Evolutionary conservation across 1,140 invertebrate genomes (phyloP), one percentile per base, ranked within the genome.

Genomic region (Caerostris darwini): DNA sequence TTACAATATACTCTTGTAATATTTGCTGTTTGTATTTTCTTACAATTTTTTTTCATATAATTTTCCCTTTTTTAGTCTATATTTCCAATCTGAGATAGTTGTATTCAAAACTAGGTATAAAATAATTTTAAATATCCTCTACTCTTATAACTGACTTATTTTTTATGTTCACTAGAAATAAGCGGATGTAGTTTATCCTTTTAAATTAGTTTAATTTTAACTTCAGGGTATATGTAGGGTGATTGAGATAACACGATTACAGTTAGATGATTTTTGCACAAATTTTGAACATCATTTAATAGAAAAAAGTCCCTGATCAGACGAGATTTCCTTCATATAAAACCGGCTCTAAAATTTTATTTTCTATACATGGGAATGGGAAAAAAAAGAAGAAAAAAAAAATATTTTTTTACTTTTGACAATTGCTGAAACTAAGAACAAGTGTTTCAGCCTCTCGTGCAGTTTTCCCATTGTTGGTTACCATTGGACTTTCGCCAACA

Each of bases 391-490:
- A 19, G 6, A 34, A 12, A 19, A 57, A n/a, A 0, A 7, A 8
- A 34, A 17, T 56, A 7, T n/a, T 54, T 12, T 54, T 7, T 57
- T 85, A 34, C 58, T 85, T 85, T 57, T 58, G 54, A 83, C 82
- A 85, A 58, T 85, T 85, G n/a, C 17, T 19, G 57, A 88, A 88
- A 59, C 86, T 61, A 34, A 57, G 69, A 57, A 53, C 69, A 69
- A 71, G 50, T n/a, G 56, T 58, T 57, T 53, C 53, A 17, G 69
- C 54, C 3, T 81, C 17, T 57, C 89, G 89, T 89, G 61, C 7
- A 7, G 87, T 57, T 81, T 81, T 81, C 54, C 56, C 69, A 71
- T 90, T 81, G 89, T 90, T 90, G 89, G 19, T 90, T 81, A n/a
- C 34, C 7, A 50, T 90, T 77, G 69, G 69, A 81, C 17, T 81